Evolutionary conservation across 2,113 vertebrate species (phyloP), one percentile per base, ranked within the genome.

Genomic region (Corydoras sp.): DNA sequence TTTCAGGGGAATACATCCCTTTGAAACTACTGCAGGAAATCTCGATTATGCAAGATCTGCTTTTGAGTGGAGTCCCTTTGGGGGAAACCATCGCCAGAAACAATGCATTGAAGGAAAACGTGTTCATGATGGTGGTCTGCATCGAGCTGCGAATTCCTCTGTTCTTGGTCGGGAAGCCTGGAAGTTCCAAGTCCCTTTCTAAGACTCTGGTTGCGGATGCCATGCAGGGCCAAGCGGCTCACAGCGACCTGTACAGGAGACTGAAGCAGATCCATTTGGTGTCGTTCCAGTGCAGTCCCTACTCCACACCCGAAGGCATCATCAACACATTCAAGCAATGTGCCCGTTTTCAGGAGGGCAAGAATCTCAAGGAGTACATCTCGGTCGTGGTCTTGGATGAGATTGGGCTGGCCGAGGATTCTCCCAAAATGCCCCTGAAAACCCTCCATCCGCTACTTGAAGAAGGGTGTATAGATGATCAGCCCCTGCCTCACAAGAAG

Each of bases 41-140:
- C 67, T 86, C 82, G 0, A 73, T 83, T 7, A 83, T 89, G 77
- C 97, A 99, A 73, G 94, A 95, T 77, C 86, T 98, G 1, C 92
- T 98, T 31, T 84, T 99, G 61, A 88, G 74, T 18, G 91, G 90
- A 0, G 89, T 92, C 3, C 87, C 88, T 0, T 83, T 96, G 76
- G 88, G 88, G 35, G 85, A 90, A 13, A 96, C 93, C 11, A 95
- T 99, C 65, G 97, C 97, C 62, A 92, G 77, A 82, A 99, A 99
- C 82, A 69, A 83, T 80, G 97, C 97, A 5, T 83, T 99, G 73
- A 97, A 95, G 80, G 97, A 99, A 80, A 99, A 99, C 0, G 89
- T 98, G 69, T 99, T 99, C 81, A 98, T 99, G 95, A 99, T 99
- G 96, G 92, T 95, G 1, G 79, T 99, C 71, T 99, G 96, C 78